Conservation (phyloP, 1,140 invertebrate species). For the Drosophila saltans region DNA sequence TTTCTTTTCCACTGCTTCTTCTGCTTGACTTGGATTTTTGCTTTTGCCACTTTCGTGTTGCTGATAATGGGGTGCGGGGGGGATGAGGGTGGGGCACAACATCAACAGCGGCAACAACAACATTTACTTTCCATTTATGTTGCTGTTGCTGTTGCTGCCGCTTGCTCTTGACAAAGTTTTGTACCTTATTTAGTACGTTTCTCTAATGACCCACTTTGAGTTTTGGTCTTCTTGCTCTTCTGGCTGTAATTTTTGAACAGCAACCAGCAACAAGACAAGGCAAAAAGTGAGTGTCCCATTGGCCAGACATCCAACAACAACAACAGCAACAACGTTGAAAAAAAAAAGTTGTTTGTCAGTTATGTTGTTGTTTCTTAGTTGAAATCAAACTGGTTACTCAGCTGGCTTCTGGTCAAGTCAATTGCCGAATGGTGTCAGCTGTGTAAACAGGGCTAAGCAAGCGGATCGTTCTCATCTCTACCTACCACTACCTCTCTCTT, state of each 20-base stretch:
- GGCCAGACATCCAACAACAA: slow-evolving; percentile 62
- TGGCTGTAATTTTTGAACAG: slow-evolving; percentile 33
- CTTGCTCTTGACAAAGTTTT: slow-evolving; percentile 77
- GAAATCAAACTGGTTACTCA: slow-evolving; percentile 80
- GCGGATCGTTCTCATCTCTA: slow-evolving; percentile 32
- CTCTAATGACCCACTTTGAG: slow-evolving; percentile 80
- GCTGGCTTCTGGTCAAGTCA: slow-evolving; percentile 54
- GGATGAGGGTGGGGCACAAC: too few species aligned
- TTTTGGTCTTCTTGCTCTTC: slow-evolving; percentile 61
- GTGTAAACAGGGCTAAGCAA: slow-evolving; percentile 76
- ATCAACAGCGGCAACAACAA: slow-evolving; percentile 38
- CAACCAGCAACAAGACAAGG: slow-evolving; percentile 20
- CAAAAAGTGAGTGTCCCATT: slow-evolving; percentile 76
- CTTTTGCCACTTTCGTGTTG: slow-evolving; percentile 41
- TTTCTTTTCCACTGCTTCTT: slow-evolving; percentile 14
- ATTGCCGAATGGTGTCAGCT: slow-evolving; percentile 69
- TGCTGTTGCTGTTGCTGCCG: slow-evolving; percentile 19
- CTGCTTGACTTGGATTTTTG: slow-evolving; percentile 1
- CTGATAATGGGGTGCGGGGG: background rate
- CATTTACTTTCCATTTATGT: slow-evolving; percentile 79
- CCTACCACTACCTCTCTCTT: background rate
- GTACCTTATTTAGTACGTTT: slow-evolving; percentile 82
- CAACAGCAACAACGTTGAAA: slow-evolving; percentile 24
- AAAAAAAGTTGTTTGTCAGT: slow-evolving; percentile 78
- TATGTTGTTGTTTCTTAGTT: slow-evolving; percentile 47